A percentile compares a stretch with the other conserved stretches of the same genome.
Evolutionary conservation across 2,797 vertebrate species (phyloP).

Genomic region (Enteromius trimaculatus): DNA sequence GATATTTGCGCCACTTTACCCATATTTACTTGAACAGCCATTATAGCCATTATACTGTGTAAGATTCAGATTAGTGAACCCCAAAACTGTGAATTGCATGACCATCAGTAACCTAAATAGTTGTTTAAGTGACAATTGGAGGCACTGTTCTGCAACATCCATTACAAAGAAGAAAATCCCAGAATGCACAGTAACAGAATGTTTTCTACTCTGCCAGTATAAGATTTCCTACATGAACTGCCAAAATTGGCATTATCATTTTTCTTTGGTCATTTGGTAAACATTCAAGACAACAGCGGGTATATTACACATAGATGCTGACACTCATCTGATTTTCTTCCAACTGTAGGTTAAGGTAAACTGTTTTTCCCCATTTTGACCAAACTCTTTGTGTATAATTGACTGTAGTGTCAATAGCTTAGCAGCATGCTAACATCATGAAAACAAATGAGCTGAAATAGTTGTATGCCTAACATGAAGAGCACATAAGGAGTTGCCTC

Average conservation of each 20-base stretch:
- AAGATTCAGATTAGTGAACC: not conserved
- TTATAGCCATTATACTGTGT: not conserved
- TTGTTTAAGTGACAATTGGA: not conserved
- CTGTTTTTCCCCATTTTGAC: not conserved
- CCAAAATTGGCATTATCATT: not conserved
- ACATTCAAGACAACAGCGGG: not conserved
- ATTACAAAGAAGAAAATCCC: not conserved
- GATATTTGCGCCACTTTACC: too few relatives aligned
- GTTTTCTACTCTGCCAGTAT: too few relatives aligned
- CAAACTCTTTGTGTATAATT: not conserved
- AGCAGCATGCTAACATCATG: constrained; percentile 13
- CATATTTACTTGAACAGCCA: too few relatives aligned
- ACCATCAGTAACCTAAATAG: not conserved
- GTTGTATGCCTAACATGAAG: not conserved
- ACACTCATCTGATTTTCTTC: not conserved
- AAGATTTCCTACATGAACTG: not conserved
- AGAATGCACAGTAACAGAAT: not conserved
- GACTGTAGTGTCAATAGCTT: not conserved
- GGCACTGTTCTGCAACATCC: not conserved
- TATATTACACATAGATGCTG: not conserved
- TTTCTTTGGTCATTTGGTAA: not conserved
- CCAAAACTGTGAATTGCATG: not conserved
- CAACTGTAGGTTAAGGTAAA: not conserved
- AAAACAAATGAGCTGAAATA: not conserved
- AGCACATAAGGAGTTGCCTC: not conserved